These are phyloP conservation scores for Metaphire vulgaris DNA, from an alignment of 1,140 invertebrate species.

Conservation along the genomic window DNA sequence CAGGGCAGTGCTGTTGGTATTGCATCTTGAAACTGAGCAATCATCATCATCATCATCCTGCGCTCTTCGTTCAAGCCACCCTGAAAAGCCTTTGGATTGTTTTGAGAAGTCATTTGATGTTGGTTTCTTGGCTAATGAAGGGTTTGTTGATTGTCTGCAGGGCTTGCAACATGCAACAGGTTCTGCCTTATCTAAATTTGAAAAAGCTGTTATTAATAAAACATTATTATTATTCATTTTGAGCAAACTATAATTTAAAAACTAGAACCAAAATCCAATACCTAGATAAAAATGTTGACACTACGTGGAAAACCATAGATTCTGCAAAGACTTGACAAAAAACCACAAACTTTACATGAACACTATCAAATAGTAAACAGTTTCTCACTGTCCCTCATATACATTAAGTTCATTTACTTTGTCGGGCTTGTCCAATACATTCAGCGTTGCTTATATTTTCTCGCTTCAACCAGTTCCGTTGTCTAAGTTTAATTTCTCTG, in stretches of 20 bases:
- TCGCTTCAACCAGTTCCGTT: not conserved
- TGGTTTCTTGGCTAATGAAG: not conserved
- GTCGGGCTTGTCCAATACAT: too few species aligned
- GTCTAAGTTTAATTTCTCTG: not conserved
- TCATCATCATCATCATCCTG: not conserved
- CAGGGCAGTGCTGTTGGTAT: not conserved
- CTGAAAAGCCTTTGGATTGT: not conserved
- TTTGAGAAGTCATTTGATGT: not conserved
- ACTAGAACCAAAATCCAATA: too few species aligned
- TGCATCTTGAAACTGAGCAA: not conserved
- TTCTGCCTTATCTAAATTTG: too few species aligned
- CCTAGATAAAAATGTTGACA: not conserved
- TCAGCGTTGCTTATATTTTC: not conserved
- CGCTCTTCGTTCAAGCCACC: not conserved
- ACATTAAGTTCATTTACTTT: too few species aligned
- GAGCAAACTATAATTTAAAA: not conserved
- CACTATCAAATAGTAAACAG: not conserved
- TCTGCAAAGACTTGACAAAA: not conserved
- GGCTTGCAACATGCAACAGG: not conserved
- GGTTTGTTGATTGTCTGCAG: not conserved
- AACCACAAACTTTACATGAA: not conserved
- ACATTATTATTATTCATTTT: not conserved
- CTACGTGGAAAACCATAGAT: not conserved
- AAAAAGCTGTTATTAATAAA: not conserved
- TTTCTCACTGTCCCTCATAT: not conserved